Evolutionary conservation across 2,113 vertebrate genomes (phyloP), one percentile per base, ranked within the genome.

Genomic region (Mugil cephalus): DNA sequence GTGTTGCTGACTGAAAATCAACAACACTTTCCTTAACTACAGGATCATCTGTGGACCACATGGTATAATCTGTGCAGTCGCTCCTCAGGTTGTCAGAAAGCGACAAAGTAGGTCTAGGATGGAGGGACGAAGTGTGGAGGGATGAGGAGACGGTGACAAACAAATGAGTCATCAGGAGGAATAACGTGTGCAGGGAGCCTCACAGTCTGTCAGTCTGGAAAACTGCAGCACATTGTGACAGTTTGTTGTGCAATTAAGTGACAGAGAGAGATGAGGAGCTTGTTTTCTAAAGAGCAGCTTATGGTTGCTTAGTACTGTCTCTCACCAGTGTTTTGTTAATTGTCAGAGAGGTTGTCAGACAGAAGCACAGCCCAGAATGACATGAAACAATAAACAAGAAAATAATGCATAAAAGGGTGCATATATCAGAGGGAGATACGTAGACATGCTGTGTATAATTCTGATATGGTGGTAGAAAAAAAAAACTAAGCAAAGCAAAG

Each of bases 121-220:
- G 36, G 38, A 68, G 60, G 45, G 38, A 62, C 52, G 60, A 6
- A 21, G 45, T 5, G 21, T 9, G 34, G 35, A 19, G 19, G 30
- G 21, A 30, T 21, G 45, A 51, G 8, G 43, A 39, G 11, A 65
- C 8, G 38, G 45, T 65, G 79, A 83, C 67, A 66, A 15, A 30
- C 40, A 79, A 79, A 79, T 84, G 80, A 82, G 52, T 71, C 74
- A 84, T 77, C 42, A 53, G 39, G 69, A 76, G 30, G 52, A 79
- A 67, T 40, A 79, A 79, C 66, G 69, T 69, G 69, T 39, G 36
- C 17, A 0, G 54, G 60, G 53, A 75, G 38, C 30, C 30, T 19
- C 3, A 9, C 10, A 55, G 61, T 51, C 40, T 79, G 68, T 54
- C n/a, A 13, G n/a, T 51, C 18, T 64, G 35, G 47, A 58, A 47